These are phyloP conservation scores for Trialeurodes vaporariorum DNA, from an alignment of 1,140 invertebrate species.

Conservation along the genomic window DNA sequence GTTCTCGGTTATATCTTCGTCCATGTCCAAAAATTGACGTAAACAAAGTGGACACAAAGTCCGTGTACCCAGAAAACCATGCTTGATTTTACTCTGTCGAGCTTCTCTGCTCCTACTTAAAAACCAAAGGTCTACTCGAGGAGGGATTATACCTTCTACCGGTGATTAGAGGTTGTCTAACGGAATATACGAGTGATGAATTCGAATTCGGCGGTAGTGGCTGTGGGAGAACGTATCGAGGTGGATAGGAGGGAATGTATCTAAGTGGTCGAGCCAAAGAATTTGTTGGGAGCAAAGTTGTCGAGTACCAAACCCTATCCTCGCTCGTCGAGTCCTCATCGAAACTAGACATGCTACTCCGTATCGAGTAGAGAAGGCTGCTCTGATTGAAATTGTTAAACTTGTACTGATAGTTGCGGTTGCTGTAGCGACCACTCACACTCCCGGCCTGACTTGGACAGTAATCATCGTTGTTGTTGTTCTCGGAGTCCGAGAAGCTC, in stretches of 20 bases:
- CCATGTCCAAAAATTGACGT: too few relatives aligned
- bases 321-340: background rate
- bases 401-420: background rate
- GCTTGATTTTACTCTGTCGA: too few relatives aligned
- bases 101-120: too few relatives aligned
- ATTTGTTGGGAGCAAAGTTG: too few relatives aligned
- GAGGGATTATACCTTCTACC: background rate
- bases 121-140: background rate
- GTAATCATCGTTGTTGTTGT: background rate
- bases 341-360: background rate
- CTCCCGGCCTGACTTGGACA: too few relatives aligned
- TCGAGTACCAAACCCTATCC: background rate
- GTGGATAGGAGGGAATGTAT: background rate
- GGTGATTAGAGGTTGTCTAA: background rate
- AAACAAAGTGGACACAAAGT: too few relatives aligned
- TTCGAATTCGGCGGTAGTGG: background rate
- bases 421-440: background rate
- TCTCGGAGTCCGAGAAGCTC: background rate
- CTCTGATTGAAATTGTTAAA: background rate
- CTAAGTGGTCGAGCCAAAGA: background rate
- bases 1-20: too few relatives aligned
- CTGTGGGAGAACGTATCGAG: background rate
- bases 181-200: too few relatives aligned
- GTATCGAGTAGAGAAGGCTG: background rate
- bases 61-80: too few relatives aligned